phyloP scores from a whole-genome alignment of 2,797 vertebrate species.

The Hydrolagus colliei region DNA sequence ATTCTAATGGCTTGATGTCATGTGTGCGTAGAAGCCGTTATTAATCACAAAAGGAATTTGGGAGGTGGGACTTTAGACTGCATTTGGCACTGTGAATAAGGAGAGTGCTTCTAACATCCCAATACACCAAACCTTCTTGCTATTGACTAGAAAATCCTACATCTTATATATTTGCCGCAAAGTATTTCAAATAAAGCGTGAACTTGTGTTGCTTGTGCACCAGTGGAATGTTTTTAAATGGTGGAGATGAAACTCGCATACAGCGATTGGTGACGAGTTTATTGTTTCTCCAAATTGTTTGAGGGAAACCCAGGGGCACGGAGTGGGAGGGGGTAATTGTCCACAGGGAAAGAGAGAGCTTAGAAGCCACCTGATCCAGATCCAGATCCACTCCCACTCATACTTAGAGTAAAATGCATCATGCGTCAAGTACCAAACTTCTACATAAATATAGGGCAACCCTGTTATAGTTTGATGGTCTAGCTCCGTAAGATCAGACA shows the following conservation, averaged over 20 bases:
- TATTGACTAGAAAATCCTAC: no score
- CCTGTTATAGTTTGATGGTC: no score
- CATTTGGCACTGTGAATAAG: no score
- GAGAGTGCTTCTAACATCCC: neutral
- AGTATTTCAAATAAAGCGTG: neutral
- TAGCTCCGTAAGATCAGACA: no score
- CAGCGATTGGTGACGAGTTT: neutral
- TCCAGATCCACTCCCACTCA: neutral
- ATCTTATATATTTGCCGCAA: neutral
- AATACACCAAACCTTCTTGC: neutral
- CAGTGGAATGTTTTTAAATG: no score
- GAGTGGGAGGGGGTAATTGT: neutral
- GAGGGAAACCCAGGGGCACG: no score
- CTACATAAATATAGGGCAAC: no score
- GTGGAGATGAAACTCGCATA: neutral
- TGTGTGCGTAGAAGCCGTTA: neutral
- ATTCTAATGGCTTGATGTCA: conserved; percentile 3
- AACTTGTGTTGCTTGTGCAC: no score
- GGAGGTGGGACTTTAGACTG: neutral
- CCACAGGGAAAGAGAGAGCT: neutral
- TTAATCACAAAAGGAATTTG: conserved; percentile 17
- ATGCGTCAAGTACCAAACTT: no score
- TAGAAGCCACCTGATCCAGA: neutral
- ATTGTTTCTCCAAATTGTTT: neutral
- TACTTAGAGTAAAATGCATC: neutral